Conservation (phyloP, 2,888 invertebrate genomes). For the Xanthia togata region DNA sequence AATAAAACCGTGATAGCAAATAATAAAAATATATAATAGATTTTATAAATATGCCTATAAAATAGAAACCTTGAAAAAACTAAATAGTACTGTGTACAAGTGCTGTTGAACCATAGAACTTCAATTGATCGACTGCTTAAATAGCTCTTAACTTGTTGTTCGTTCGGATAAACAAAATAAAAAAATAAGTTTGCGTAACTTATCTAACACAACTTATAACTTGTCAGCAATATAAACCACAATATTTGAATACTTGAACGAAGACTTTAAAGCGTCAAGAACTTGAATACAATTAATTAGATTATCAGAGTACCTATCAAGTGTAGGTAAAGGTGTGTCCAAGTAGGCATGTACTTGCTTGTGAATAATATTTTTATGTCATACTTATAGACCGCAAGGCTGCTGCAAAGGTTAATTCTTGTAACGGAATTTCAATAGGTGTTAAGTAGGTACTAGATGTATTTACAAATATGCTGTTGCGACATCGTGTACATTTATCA, state of each 20-base stretch:
- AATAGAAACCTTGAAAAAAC: neutral
- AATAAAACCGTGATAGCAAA: neutral
- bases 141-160: neutral
- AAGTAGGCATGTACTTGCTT: constrained; percentile 5
- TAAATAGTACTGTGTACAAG: no score
- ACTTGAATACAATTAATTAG: constrained; percentile 1
- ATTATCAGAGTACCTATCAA: constrained; percentile 14
- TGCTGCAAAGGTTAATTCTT: constrained; percentile 41
- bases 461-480: constrained; percentile 29
- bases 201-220: neutral
- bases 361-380: constrained; percentile 45
- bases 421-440: constrained; percentile 29
- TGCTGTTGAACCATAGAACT: neutral
- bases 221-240: neutral
- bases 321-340: constrained; percentile 36
- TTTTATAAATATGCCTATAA: neutral
- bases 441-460: constrained; percentile 35
- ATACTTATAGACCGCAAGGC: constrained; percentile 37
- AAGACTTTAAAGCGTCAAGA: constrained; percentile 6
- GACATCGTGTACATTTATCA: constrained; percentile 21
- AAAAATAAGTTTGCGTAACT: neutral
- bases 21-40: no score
- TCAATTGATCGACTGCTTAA: neutral
- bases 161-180: neutral
- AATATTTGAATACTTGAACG: constrained; percentile 25